phyloP scores from a whole-genome alignment of 2,113 vertebrate species.

The Cavia porcellus region DNA sequence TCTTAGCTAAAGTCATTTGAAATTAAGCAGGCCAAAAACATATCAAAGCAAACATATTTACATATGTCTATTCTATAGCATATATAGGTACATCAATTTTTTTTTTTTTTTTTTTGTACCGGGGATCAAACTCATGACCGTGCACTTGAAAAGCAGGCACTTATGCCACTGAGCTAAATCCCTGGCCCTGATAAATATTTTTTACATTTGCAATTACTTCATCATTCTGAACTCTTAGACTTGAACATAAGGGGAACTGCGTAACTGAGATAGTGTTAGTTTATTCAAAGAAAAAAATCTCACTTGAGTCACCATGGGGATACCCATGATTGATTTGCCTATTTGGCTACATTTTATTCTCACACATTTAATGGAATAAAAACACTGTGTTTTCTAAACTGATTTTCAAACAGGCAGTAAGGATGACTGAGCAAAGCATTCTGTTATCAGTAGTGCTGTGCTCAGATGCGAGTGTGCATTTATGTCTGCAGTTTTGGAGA shows the following conservation, averaged over 20 bases:
- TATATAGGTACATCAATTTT: not conserved
- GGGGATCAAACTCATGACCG: too few relatives aligned
- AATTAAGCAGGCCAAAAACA: slow-evolving; percentile 26
- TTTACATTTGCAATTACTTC: slow-evolving; percentile 10
- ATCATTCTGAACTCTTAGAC: slow-evolving; percentile 34
- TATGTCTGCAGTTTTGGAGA: slow-evolving; percentile 80
- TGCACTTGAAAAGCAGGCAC: too few relatives aligned
- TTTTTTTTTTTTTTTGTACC: too few relatives aligned
- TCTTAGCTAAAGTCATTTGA: slow-evolving; percentile 31
- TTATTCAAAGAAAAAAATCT: slow-evolving; percentile 49
- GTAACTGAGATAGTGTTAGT: slow-evolving; percentile 35
- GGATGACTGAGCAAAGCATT: slow-evolving; percentile 77
- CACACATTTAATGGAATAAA: slow-evolving; percentile 63
- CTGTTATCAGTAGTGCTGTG: slow-evolving; percentile 67
- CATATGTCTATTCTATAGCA: not conserved
- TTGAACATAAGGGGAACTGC: slow-evolving; percentile 48
- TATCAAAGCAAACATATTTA: not conserved
- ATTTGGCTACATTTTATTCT: slow-evolving; percentile 57
- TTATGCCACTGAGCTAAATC: too few relatives aligned
- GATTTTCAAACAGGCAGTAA: slow-evolving; percentile 53
- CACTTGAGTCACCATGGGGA: slow-evolving; percentile 57
- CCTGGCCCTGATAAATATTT: not conserved
- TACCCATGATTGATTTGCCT: slow-evolving; percentile 62
- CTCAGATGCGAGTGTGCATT: slow-evolving; percentile 76
- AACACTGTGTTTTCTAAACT: slow-evolving; percentile 57